Evolutionary conservation across 2,113 vertebrate genomes (phyloP), one percentile per base, ranked within the genome.

Genomic region (Petroica traversi): DNA sequence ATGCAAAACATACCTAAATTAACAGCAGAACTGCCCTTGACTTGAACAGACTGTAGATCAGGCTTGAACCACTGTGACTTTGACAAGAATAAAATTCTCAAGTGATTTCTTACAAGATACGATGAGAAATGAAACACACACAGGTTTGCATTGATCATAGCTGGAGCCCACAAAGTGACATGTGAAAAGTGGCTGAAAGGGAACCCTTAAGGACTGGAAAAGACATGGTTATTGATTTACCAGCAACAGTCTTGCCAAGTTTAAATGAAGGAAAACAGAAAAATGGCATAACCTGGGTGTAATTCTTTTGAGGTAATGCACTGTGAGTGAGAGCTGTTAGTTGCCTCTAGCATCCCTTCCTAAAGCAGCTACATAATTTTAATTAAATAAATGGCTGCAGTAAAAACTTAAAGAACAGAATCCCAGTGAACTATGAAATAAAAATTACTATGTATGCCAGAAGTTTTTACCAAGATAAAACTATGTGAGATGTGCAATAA

Each of bases 161-260:
- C 63, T 80, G 36, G 26, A 96, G 71, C 58, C 94, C 95, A 92
- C 74, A 95, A 82, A 91, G 38, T 83, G 89, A 85, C 89, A 92
- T 80, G 71, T 94, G 87, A 96, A 95, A 96, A 76, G 49, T 73
- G 49, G 58, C 45, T 76, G 88, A 87, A 94, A 85, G 8, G 34
- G 54, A 95, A 82, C 54, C 29, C 89, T 79, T 40, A 33, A 83
- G 74, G 54, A 61, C 87, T 88, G 71, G 71, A 92, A 95, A 88
- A 95, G 63, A 74, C 83, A 86, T 14, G 24, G 87, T 92, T 93
- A 91, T 73, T 94, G 87, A 96, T 96, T 94, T 88, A 89, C 87
- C 71, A 74, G 62, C 58, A 82, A 63, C 11, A 73, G 11, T 66
- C 78, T 83, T 93, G 87, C 78, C 85, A 96, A 88, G 71, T 45